phyloP scores from a whole-genome alignment of 37 sponge, comb jelly and placozoan species.

The Axinella damicornis region DNA sequence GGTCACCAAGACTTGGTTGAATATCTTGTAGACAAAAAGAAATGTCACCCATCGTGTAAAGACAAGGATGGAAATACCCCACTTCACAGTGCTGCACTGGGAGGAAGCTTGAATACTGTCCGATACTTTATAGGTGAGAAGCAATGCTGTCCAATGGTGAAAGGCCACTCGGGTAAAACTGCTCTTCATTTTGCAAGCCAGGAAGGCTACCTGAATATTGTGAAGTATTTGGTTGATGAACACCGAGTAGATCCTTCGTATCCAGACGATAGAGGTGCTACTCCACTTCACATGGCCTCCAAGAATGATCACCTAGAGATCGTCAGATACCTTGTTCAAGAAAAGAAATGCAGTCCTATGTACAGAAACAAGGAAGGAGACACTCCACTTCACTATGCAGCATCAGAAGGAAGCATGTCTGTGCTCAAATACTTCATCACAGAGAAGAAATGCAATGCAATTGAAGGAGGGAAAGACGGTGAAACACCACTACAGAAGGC shows the following conservation, averaged over 20 bases:
- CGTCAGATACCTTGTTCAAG: neutral
- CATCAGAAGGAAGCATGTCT: neutral
- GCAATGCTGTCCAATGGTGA: neutral
- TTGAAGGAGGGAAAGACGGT: neutral
- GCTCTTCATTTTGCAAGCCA: slow-evolving; percentile 12
- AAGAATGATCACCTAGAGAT: neutral
- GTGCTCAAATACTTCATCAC: slow-evolving; percentile 1
- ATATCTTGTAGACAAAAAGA: neutral
- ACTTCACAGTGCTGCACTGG: slow-evolving; percentile 23
- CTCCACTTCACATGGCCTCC: slow-evolving; percentile 10
- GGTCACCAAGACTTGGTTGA: neutral
- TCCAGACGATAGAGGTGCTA: neutral
- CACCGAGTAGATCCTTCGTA: neutral
- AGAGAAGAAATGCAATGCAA: neutral
- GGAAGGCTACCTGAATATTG: slow-evolving; percentile 26
- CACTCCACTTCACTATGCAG: slow-evolving; percentile 15
- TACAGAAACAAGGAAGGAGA: neutral
- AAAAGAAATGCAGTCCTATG: slow-evolving; percentile 5
- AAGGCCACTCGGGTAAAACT: neutral
- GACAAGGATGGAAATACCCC: slow-evolving; percentile 14
- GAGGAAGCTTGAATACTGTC: slow-evolving; percentile 27
- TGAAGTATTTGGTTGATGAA: neutral
- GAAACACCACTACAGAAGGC: slow-evolving; percentile 5
- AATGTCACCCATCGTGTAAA: neutral
- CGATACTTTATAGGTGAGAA: slow-evolving; percentile 18